phyloP scores from a whole-genome alignment of 2,113 vertebrate species.

The Eptatretus burgeri region DNA sequence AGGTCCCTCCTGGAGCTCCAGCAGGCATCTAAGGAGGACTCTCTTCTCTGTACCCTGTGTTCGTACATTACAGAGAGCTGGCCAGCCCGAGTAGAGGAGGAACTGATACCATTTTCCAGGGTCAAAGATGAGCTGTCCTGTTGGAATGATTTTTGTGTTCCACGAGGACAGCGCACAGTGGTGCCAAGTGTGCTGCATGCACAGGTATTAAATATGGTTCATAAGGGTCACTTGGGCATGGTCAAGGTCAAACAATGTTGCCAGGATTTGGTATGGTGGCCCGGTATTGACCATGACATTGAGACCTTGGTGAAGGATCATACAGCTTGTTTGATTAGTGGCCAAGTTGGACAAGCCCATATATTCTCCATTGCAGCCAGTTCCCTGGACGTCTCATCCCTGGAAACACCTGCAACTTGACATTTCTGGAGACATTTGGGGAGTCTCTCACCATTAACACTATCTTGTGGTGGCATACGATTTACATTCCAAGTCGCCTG shows the following conservation, averaged over 20 bases:
- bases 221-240: not conserved
- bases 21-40: too few relatives aligned
- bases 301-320: not conserved
- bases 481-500: conserved; percentile 2
- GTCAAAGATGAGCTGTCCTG: conserved; percentile 1
- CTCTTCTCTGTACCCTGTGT: too few relatives aligned
- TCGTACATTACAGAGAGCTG: too few relatives aligned
- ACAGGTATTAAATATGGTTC: not conserved
- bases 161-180: not conserved
- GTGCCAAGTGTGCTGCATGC: not conserved
- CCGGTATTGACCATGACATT: too few relatives aligned
- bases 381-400: not conserved
- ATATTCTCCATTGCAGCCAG: not conserved
- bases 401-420: not conserved
- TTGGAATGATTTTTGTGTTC: not conserved
- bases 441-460: not conserved
- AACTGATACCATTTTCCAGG: not conserved
- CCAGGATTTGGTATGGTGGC: not conserved
- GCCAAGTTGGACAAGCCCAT: not conserved
- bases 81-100: not conserved
- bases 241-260: not conserved
- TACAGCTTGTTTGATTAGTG: not conserved
- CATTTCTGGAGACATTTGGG: not conserved
- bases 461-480: not conserved
- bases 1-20: too few relatives aligned